These are phyloP conservation scores for Reinhardtius hippoglossoides DNA, from an alignment of 2,113 vertebrate species.

Conservation along the genomic window DNA sequence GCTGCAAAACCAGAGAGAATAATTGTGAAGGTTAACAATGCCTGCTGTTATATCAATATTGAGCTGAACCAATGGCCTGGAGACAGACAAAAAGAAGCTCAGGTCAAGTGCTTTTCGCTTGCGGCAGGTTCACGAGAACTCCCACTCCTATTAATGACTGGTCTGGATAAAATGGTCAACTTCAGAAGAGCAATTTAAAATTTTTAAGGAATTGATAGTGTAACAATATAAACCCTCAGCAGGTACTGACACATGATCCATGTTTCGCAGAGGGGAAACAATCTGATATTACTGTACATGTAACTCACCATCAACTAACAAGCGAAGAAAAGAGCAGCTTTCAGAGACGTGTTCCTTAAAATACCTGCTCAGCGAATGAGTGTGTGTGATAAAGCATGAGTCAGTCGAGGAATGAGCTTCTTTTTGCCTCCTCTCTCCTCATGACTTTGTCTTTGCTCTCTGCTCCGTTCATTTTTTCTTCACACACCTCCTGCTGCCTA, in stretches of 20 bases:
- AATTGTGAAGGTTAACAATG: slow-evolving; percentile 67
- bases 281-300: slow-evolving; percentile 13
- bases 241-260: slow-evolving; percentile 1
- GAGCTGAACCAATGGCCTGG: slow-evolving; percentile 22
- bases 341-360: slow-evolving; percentile 31
- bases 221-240: slow-evolving; percentile 7
- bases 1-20: slow-evolving; percentile 45
- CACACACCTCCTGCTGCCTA: slow-evolving; percentile 39
- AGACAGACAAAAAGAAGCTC: slow-evolving; percentile 7
- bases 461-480: slow-evolving; percentile 2
- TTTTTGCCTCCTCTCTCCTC: not conserved
- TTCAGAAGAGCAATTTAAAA: slow-evolving; percentile 5
- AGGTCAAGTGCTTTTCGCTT: not conserved
- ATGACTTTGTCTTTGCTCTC: slow-evolving; percentile 39
- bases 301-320: slow-evolving; percentile 5
- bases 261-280: slow-evolving; percentile 12
- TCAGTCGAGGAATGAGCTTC: slow-evolving; percentile 18
- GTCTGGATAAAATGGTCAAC: slow-evolving; percentile 14
- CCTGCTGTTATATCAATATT: slow-evolving; percentile 48
- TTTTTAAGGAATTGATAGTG: slow-evolving; percentile 2
- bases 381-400: slow-evolving; percentile 36
- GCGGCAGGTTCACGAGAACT: slow-evolving; percentile 24
- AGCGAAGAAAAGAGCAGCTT: slow-evolving; percentile 20
- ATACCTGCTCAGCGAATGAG: slow-evolving; percentile 40
- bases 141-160: not conserved